phyloP scores from a whole-genome alignment of 1,140 invertebrate genomes.

The Pseudomyrmex flavicornis region DNA sequence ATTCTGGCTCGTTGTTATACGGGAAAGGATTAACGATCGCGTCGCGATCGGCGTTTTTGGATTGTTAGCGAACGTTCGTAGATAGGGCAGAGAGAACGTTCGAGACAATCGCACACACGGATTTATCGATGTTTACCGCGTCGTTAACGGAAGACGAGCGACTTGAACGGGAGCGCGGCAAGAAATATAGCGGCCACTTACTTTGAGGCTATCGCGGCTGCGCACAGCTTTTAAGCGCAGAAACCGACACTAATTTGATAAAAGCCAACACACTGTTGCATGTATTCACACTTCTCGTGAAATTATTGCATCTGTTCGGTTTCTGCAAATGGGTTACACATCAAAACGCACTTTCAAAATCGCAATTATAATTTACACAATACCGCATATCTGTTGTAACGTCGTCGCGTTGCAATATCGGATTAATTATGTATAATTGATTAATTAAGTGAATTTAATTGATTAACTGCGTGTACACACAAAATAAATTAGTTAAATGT shows the following conservation, averaged over 20 bases:
- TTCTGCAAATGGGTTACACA: constrained; percentile 2
- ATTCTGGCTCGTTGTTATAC: neutral
- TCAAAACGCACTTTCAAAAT: neutral
- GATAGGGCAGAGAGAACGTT: neutral
- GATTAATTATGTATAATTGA: neutral
- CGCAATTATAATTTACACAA: neutral
- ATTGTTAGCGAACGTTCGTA: too few species aligned
- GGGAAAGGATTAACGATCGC: neutral
- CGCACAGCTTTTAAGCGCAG: constrained; percentile 24
- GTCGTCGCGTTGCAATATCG: neutral
- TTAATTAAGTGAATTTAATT: too few species aligned
- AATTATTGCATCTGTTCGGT: constrained; percentile 15
- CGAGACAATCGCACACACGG: constrained; percentile 52
- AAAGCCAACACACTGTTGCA: neutral
- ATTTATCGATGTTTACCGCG: constrained; percentile 44
- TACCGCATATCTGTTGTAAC: neutral
- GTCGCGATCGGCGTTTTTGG: neutral
- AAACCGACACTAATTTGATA: constrained; percentile 22
- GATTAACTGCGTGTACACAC: neutral
- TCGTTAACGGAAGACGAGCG: constrained; percentile 41
- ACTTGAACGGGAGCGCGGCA: constrained; percentile 8
- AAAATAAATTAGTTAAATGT: neutral
- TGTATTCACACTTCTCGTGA: neutral
- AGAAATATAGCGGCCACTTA: constrained; percentile 31
- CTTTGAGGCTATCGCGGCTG: constrained; percentile 7